Evolutionary conservation across 2,797 vertebrate genomes (phyloP), one percentile per base, ranked within the genome.

Genomic region (Nannoperca australis): DNA sequence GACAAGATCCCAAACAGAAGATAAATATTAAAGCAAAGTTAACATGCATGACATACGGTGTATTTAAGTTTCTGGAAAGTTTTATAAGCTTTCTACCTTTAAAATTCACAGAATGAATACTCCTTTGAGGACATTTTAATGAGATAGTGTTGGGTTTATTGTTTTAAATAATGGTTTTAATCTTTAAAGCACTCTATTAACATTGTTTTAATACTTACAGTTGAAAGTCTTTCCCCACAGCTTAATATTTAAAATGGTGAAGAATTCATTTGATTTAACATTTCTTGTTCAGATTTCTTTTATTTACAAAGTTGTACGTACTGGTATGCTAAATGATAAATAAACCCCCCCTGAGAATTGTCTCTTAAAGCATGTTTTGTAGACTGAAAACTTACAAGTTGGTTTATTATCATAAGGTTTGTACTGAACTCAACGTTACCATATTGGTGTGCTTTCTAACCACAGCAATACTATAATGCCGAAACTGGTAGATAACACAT

Each of bases 41-140:
- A 88, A 85, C 67, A 79, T 91, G 88, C 89, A 91, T 92, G 88
- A 73, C 81, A 72, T 81, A 81, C 59, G 22, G 32, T 72, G 59
- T 82, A 83, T 76, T 83, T 85, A 67, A 66, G 60, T 78, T 82
- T 83, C 70, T 87, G 72, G 68, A 79, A 76, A 67, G 22, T n/a
- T 87, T 89, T 83, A 22, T 77, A 77, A 83, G 72, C 38, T 12
- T 87, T 88, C 75, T 83, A 88, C 56, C 36, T 27, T 60, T 5
- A 60, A 58, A 65, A 63, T 73, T 62, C 36, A 78, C 61, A 64
- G 50, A 84, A 70, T 79, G 27, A 75, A 30, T 61, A 60, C 63
- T 76, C 58, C 49, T 24, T 47, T 65, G 0, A 71, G 24, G 42
- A 54, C 69, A 6, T 17, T 62, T 7, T 79, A 34, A 82, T 73